Evolutionary conservation across 1,140 invertebrate genomes (phyloP), one percentile per base, ranked within the genome.

Genomic region (Philopotamus ludificatus): DNA sequence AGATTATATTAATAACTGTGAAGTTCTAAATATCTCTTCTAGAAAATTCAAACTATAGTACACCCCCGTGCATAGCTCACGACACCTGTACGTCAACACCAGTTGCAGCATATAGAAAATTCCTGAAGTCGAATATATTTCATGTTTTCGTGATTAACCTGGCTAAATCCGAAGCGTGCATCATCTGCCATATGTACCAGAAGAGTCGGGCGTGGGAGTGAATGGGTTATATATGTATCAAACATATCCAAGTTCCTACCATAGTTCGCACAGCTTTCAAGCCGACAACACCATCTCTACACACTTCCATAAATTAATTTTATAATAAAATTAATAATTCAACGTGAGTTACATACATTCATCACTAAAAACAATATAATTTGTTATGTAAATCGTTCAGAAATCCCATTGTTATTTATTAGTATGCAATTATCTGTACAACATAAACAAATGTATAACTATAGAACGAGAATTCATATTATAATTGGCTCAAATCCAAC

Each of bases 71-170:
- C n/a, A n/a, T n/a, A n/a, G n/a, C n/a, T n/a, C n/a, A n/a, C 15
- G 3, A 55, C 28, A 55, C 51, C 51, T 55, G 23, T 28, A 25
- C 51, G 28, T n/a, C 3, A 25, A 55, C 15, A 28, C 28, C 20
- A 16, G 12, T 8, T 3, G 25, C 7, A 55, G 39, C n/a, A 34
- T 26, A 15, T 3, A 4, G 25, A 55, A 55, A 34, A 58, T 12
- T 58, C 41, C 28, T 26, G 55, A 45, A 58, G 55, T 58, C 22
- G 26, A 55, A 55, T 55, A 55, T 55, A 20, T 55, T 22, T 26
- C 22, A n/a, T 15, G 26, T 26, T 18, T 55, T 55, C 44, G 42
- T 60, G 25, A 47, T 22, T 42, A 47, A 41, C 57, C 47, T 60
- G 20, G 42, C 57, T 60, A 60, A 60, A 60, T 60, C 41, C 15